phyloP scores from a whole-genome alignment of 2,888 invertebrate genomes.

The Lasius fuliginosus region DNA sequence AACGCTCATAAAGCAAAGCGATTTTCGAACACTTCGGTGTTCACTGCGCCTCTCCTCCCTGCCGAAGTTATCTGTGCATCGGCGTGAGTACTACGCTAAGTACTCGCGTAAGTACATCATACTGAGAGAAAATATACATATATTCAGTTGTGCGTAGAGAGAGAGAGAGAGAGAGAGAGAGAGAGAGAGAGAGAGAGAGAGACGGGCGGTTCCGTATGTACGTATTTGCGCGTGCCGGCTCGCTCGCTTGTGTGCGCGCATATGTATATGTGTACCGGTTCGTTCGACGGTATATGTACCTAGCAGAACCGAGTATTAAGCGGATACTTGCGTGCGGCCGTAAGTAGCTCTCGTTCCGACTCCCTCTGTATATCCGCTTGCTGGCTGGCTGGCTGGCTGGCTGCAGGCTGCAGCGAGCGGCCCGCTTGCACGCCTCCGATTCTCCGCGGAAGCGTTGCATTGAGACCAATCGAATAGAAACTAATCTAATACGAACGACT shows the following conservation, averaged over 20 bases:
- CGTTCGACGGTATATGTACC: constrained; percentile 60
- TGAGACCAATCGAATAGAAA: constrained; percentile 76
- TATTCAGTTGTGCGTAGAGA: constrained; percentile 21
- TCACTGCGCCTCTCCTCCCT: constrained; percentile 67
- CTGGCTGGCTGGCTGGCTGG: constrained; percentile 29
- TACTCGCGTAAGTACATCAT: constrained; percentile 69
- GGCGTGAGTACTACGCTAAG: constrained; percentile 77
- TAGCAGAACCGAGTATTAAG: constrained; percentile 73
- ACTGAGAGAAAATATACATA: constrained; percentile 57
- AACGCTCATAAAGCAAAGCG: constrained; percentile 79
- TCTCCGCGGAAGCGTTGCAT: constrained; percentile 75
- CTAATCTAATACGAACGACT: constrained; percentile 67
- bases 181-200: constrained; percentile 15
- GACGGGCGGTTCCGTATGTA: constrained; percentile 11
- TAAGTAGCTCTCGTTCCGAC: constrained; percentile 72
- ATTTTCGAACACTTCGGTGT: constrained; percentile 75
- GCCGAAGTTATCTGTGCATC: constrained; percentile 81
- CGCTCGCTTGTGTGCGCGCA: not conserved
- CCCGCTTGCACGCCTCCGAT: constrained; percentile 51
- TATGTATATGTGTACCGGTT: constrained; percentile 12
- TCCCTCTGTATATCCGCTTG: constrained; percentile 58
- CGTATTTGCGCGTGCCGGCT: constrained; percentile 5
- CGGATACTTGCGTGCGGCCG: constrained; percentile 76
- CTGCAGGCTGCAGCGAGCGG: constrained; percentile 47
- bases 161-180: constrained; percentile 18